Evolutionary conservation across 37 sponge, comb jelly and placozoan species (phyloP), one percentile per base, ranked within the genome.

Genomic region (Beroe ovata): DNA sequence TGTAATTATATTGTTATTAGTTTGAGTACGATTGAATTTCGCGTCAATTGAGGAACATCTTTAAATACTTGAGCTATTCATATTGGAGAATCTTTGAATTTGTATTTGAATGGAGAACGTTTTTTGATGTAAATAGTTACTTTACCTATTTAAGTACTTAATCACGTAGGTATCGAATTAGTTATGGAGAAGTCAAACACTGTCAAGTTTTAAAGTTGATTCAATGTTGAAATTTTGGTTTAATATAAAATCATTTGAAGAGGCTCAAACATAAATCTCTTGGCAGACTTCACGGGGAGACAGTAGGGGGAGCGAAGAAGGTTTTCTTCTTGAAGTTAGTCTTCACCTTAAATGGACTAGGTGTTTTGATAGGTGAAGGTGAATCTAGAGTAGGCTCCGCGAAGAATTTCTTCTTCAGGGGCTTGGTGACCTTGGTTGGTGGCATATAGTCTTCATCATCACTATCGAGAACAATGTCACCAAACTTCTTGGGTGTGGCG

Each of bases 61-160:
- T 58, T 58, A 58, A 58, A 16, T 58, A 16, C 59, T 58, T 16
- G n/a, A n/a, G n/a, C n/a, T n/a, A n/a, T n/a, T n/a, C n/a, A n/a
- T n/a, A 47, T 47, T 22, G 8, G 63, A 61, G 32, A 66, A 66
- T 1, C 69, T 66, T 66, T 66, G 32, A 33, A 66, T 30, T 66
- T 66, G 30, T 66, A 66, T 66, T 29, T 66, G 25, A 34, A 66
- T 25, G 30, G 34, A 66, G 34, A 29, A 14, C 34, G 30, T 32
- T 66, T 66, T 66, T 34, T 66, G 69, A 66, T 33, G 69, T 66
- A 66, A 66, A 66, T 66, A 66, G 69, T n/a, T n/a, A n/a, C n/a
- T n/a, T n/a, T n/a, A n/a, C n/a, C n/a, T n/a, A n/a, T n/a, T n/a
- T n/a, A n/a, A n/a, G n/a, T n/a, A n/a, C n/a, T n/a, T n/a, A n/a